phyloP scores from a whole-genome alignment of 2,888 invertebrate genomes.

The Drosophila ezoana region DNA sequence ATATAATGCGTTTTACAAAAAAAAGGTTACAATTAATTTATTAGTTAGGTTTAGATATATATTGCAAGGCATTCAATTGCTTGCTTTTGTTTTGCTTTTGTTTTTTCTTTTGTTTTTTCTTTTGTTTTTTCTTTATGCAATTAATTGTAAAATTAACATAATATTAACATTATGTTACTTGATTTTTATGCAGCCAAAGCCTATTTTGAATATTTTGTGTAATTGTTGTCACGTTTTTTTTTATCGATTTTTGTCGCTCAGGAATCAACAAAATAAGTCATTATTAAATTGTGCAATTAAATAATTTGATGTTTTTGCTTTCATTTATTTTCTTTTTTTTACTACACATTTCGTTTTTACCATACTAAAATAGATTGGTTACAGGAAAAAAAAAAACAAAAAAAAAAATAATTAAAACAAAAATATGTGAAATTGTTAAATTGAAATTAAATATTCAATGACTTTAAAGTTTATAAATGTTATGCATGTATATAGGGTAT shows the following conservation, averaged over 20 bases:
- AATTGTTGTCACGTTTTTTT: conserved; percentile 14
- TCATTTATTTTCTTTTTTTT: conserved; percentile 13
- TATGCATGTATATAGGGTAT: conserved; percentile 19
- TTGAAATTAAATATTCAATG: conserved; percentile 37
- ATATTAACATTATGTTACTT: conserved; percentile 46
- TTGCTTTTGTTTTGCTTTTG: conserved; percentile 40
- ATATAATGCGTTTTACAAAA: conserved; percentile 59
- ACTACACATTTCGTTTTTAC: conserved; percentile 8
- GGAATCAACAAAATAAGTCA: conserved; percentile 17
- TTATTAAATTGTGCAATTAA: conserved; percentile 16
- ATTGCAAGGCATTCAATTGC: conserved; percentile 40
- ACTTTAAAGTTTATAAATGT: conserved; percentile 14
- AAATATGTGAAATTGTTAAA: conserved; percentile 9
- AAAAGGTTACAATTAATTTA: conserved; percentile 36
- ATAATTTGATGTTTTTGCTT: conserved; percentile 29
- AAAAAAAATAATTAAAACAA: conserved; percentile 6
- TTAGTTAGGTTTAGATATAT: conserved; percentile 47
- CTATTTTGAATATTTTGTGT: conserved; percentile 18
- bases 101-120: conserved; percentile 22
- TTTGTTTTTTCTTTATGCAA: not conserved
- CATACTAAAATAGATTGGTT: conserved; percentile 9
- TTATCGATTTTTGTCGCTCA: conserved; percentile 6
- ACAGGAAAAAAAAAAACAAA: conserved; percentile 7
- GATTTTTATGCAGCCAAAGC: conserved; percentile 11
- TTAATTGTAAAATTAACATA: conserved; percentile 53